Evolutionary conservation across 2,113 vertebrate species (phyloP).

Genomic region (Myotis brandtii): DNA sequence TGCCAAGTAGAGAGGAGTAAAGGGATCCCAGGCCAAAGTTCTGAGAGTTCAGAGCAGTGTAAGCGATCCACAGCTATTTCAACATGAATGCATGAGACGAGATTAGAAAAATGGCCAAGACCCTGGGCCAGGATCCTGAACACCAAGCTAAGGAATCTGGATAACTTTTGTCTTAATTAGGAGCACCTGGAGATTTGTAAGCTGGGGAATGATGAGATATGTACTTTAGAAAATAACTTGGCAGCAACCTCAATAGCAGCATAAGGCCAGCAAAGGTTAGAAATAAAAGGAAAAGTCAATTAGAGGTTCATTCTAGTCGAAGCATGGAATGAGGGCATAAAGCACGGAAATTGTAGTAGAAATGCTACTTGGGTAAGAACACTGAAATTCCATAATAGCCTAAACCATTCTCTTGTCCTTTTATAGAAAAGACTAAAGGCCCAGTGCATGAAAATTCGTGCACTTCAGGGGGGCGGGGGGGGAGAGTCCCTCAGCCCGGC

Average conservation of each 20-base stretch:
- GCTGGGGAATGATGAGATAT: not conserved
- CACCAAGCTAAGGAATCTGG: not conserved
- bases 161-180: not conserved
- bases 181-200: not conserved
- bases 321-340: not conserved
- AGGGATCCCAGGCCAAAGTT: not conserved
- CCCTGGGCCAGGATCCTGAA: not conserved
- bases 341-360: not conserved
- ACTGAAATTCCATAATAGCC: not conserved
- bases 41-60: not conserved
- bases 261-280: constrained; percentile 13
- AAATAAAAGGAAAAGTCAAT: not conserved
- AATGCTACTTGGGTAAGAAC: not conserved
- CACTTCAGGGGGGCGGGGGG: too few species aligned
- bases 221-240: not conserved
- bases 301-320: not conserved
- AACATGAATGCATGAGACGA: not conserved
- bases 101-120: not conserved
- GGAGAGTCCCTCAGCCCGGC: too few species aligned
- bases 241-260: not conserved
- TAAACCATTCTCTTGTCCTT: not conserved
- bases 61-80: not conserved
- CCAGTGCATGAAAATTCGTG: too few species aligned
- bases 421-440: not conserved
- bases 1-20: not conserved